phyloP scores from a whole-genome alignment of 2,888 invertebrate species.

The Harpagoxenus sublaevis region DNA sequence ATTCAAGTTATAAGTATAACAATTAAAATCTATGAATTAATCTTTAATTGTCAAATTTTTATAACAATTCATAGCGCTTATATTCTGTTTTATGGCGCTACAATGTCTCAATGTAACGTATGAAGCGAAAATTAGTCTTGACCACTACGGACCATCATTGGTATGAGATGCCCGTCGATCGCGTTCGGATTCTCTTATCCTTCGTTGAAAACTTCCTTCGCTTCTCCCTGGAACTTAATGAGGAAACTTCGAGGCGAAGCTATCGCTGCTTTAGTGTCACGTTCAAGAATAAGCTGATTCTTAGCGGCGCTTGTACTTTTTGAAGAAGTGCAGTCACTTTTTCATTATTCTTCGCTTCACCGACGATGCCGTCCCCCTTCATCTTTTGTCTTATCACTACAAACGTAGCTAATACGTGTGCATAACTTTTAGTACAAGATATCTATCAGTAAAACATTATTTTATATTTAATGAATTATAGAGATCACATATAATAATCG shows the following conservation, averaged over 20 bases:
- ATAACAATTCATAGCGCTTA: background rate
- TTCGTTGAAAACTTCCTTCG: slow-evolving; percentile 58
- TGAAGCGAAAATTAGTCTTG: slow-evolving; percentile 25
- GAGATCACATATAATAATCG: background rate
- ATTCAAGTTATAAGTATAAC: background rate
- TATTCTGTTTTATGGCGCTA: background rate
- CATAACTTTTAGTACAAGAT: background rate
- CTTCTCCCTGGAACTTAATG: slow-evolving; percentile 65
- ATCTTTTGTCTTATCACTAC: background rate
- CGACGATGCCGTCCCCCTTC: background rate
- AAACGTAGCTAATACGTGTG: background rate
- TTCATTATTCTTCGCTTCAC: slow-evolving; percentile 20
- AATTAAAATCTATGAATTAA: slow-evolving; percentile 8
- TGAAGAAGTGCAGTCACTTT: slow-evolving; percentile 8
- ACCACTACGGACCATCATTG: slow-evolving; percentile 55
- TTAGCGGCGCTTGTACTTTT: slow-evolving; percentile 29
- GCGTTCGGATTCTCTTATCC: slow-evolving; percentile 44
- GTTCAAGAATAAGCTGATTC: slow-evolving; percentile 58
- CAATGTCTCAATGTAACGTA: background rate
- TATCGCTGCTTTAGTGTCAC: slow-evolving; percentile 57
- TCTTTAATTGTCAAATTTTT: background rate
- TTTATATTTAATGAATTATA: background rate
- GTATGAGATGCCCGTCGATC: slow-evolving; percentile 63
- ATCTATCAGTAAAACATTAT: background rate
- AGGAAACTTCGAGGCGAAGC: slow-evolving; percentile 69